phyloP scores from a whole-genome alignment of 2,888 invertebrate genomes.

The Harpalus rubripes region DNA sequence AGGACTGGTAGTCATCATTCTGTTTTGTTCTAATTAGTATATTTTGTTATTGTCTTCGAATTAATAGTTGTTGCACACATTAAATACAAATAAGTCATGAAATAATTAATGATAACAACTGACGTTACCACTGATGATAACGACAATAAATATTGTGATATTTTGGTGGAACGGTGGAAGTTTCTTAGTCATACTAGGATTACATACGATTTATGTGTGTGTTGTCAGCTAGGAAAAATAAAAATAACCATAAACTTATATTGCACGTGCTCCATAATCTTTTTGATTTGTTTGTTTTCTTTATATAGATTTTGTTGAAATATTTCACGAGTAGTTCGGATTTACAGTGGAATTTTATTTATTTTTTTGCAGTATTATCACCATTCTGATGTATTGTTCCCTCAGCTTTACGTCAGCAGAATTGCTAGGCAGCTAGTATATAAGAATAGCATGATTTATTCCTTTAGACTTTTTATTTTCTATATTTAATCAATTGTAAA shows the following conservation, averaged over 20 bases:
- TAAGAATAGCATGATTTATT: not conserved
- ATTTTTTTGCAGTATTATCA: not conserved
- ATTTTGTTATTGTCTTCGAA: no score
- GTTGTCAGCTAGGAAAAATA: not conserved
- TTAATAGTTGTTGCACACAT: no score
- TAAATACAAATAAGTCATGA: no score
- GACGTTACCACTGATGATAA: no score
- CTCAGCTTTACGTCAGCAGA: not conserved
- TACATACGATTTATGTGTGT: constrained; percentile 9
- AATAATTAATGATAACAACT: no score
- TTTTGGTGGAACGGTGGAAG: no score
- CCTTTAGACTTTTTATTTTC: no score
- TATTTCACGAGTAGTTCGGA: not conserved
- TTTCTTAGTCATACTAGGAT: no score
- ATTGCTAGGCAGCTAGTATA: not conserved
- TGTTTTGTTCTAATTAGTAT: no score
- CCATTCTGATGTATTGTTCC: not conserved
- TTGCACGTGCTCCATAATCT: not conserved
- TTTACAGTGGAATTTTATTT: not conserved
- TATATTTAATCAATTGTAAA: no score
- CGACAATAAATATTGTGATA: no score
- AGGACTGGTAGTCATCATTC: no score
- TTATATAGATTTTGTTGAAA: constrained; percentile 12
- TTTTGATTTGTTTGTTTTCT: constrained; percentile 7
- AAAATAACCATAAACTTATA: constrained; percentile 6